A percentile compares a stretch with the other conserved stretches of the same genome.
Conservation (phyloP, 1,140 invertebrate genomes). For the Cherax quadricarinatus region DNA sequence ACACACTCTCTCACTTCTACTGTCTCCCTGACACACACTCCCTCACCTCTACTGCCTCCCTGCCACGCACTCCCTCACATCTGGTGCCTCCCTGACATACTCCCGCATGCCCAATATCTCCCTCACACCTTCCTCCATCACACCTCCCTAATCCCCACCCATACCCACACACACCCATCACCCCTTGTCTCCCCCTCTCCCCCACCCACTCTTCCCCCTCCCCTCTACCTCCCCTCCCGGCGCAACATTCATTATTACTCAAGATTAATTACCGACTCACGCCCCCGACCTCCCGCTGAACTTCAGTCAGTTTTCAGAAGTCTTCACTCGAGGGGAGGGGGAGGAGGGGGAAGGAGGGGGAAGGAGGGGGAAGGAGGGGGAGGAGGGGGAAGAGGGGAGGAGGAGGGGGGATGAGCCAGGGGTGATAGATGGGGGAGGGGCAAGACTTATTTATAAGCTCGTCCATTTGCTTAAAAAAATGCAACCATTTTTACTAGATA, state of each 20-base stretch:
- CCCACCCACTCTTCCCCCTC: not conserved
- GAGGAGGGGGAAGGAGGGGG: too few relatives aligned
- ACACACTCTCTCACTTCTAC: not conserved
- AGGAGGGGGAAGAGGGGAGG: too few relatives aligned
- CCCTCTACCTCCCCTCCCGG: not conserved
- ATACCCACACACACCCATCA: not conserved
- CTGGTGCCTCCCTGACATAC: not conserved
- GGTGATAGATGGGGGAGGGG: too few relatives aligned
- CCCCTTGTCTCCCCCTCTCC: too few relatives aligned
- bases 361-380: too few relatives aligned
- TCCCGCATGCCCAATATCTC: too few relatives aligned
- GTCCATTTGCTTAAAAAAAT: too few relatives aligned
- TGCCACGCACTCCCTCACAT: not conserved
- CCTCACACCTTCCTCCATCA: not conserved
- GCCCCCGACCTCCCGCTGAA: not conserved
- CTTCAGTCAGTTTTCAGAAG: constrained; percentile 11
- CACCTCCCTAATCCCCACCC: not conserved
- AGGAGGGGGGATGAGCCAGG: not conserved
- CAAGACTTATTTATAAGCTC: too few relatives aligned
- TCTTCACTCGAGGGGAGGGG: not conserved
- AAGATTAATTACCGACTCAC: constrained; percentile 59
- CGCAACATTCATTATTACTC: constrained; percentile 48
- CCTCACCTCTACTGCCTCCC: not conserved
- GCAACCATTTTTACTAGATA: too few relatives aligned
- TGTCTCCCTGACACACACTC: not conserved